Evolutionary conservation across 2,888 invertebrate species (phyloP), one percentile per base, ranked within the genome.

Genomic region (Polylopha cassiicola): DNA sequence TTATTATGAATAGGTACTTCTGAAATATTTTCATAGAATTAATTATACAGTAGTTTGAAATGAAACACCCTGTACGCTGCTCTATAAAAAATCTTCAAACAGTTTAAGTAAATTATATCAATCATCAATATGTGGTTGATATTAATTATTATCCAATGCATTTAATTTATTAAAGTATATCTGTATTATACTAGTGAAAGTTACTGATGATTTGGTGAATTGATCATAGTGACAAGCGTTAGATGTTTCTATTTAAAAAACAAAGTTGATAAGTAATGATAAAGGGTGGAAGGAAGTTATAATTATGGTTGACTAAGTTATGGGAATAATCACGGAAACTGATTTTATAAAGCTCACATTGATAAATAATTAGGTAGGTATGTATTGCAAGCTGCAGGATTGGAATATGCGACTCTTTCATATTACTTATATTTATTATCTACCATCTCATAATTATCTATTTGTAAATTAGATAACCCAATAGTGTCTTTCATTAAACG

Each of bases 71-170:
- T 61, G 48, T 63, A 55, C 27, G 20, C n/a, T n/a, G n/a, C n/a
- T 22, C 24, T 24, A 31, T 15, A 31, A 32, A 20, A 47, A 43
- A 47, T 39, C 37, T 38, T 49, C 42, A 39, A 39, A 48, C 45
- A 47, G 47, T 46, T 54, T 47, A 51, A 57, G 53, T 58, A 54
- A 56, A 60, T 61, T 55, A 46, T 60, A 73, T 73, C 63, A 64
- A 72, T 73, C 74, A 71, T 62, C 50, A 61, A 47, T 44, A 48
- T 43, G 34, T 50, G 47, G 48, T 49, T 53, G 49, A 55, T 55
- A 52, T 58, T 56, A 60, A 61, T 62, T 44, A 66, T 65, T 54
- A 57, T 60, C 61, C 55, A 61, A 64, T 62, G 53, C 51, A 42
- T 47, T 46, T 56, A 63, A 65, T 66, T 61, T 64, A 63, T 66